Base-by-base conservation (phyloP, 1,140 invertebrate species). In the Heliothis virescens region DNA sequence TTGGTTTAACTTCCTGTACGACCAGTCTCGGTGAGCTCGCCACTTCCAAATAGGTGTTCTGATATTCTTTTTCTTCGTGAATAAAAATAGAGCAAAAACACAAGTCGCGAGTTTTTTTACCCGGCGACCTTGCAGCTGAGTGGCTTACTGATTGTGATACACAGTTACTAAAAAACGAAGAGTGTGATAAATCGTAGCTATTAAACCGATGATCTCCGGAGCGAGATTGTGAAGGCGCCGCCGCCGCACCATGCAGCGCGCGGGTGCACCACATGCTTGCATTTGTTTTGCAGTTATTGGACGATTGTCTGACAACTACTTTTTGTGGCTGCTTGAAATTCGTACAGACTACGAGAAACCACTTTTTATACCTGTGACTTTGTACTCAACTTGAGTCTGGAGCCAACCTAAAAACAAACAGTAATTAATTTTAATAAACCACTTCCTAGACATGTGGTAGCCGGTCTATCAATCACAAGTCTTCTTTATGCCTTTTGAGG, bases 21-120 rank as follows among this genome's bases (percentile, higher is more conserved):
- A 91, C 93, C 87, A 91, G 92, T 92, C 84, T 75, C 80, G 73
- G 77, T 50, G 85, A 83, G 82, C 82, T 84, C 85, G 88, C 79
- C 89, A 89, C 89, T 92, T 90, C 91, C 93, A 93, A 94, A 93
- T 92, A 89, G 85, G 90, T 88, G 89, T 91, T 88, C 88, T 91
- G 89, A 90, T 92, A 90, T 91, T 93, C 90, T 93, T 92, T 92
- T 93, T 94, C 86, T 90, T 89, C 60, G 81, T 80, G 86, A 89
- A 93, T 88, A 91, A 89, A 93, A 94, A 93, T 93, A 91, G 89
- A 92, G 88, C 90, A 90, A 92, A 93, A 94, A 92, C 87, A 82
- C 86, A 63, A 76, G 88, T 89, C 86, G 87, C 85, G 76, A 65
- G 83, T 89, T 92, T 94, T 90, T 93, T 91, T 90, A 92, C 91